These are phyloP conservation scores for Ericerus pela DNA, from an alignment of 1,140 invertebrate genomes.

Conservation along the genomic window DNA sequence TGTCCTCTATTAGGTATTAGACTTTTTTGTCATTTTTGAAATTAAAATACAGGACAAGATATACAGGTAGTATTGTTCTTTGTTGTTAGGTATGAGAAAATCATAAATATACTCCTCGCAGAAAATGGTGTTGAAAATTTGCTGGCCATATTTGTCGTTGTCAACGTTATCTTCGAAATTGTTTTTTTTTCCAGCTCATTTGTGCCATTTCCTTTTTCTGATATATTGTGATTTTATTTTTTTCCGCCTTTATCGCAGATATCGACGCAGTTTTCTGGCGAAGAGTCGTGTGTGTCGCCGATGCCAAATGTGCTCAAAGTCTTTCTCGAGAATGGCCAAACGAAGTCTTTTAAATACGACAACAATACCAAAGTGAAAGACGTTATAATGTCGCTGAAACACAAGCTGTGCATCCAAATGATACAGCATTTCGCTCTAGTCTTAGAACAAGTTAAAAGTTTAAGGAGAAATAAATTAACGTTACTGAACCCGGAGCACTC, in stretches of 20 bases:
- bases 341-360: conserved; percentile 93
- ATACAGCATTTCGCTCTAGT: conserved; percentile 75
- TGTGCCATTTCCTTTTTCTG: background rate
- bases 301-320: conserved; percentile 88
- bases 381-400: conserved; percentile 66
- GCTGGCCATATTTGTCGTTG: background rate
- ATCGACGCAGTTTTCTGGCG: conserved; percentile 55
- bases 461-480: conserved; percentile 66
- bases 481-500: conserved; percentile 68
- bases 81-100: too few relatives aligned
- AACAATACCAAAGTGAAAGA: conserved; percentile 74
- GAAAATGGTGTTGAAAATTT: too few relatives aligned
- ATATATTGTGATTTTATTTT: conserved; percentile 18
- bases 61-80: too few relatives aligned
- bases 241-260: conserved; percentile 38
- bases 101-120: too few relatives aligned
- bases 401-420: conserved; percentile 66
- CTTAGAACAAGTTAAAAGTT: conserved; percentile 76
- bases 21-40: too few relatives aligned
- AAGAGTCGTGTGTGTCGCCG: conserved; percentile 65
- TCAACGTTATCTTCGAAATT: background rate
- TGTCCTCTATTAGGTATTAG: too few relatives aligned
- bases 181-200: conserved; percentile 1
- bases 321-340: conserved; percentile 87
- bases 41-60: too few relatives aligned